phyloP scores from a whole-genome alignment of 1,140 invertebrate species.

The Laodelphax striatellus region DNA sequence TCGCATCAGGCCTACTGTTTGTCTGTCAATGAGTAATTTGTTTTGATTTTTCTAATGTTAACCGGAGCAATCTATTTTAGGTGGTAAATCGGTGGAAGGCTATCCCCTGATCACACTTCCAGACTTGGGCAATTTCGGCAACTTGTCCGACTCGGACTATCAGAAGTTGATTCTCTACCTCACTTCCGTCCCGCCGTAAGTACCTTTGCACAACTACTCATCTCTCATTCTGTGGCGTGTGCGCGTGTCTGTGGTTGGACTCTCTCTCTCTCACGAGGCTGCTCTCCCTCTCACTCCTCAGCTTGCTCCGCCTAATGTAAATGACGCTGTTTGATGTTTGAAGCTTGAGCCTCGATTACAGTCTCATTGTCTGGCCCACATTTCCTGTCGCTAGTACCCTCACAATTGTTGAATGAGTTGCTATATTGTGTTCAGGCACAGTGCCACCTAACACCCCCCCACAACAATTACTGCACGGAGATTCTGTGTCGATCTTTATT shows the following conservation, averaged over 20 bases:
- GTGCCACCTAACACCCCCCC: too few species aligned
- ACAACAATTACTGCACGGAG: too few species aligned
- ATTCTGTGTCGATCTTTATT: background rate
- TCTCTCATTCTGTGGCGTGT: background rate
- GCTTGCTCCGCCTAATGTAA: too few species aligned
- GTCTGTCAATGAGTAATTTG: too few species aligned
- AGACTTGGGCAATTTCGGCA: constrained; percentile 76
- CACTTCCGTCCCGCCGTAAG: constrained; percentile 86
- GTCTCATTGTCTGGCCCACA: too few species aligned
- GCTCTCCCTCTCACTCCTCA: too few species aligned
- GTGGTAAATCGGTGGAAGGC: constrained; percentile 80
- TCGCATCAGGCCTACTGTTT: too few species aligned
- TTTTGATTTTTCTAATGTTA: too few species aligned
- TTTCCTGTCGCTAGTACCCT: too few species aligned
- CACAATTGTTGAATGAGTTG: too few species aligned
- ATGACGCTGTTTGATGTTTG: background rate
- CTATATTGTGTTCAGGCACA: too few species aligned
- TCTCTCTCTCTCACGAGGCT: background rate
- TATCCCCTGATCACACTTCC: constrained; percentile 89
- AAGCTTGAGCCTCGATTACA: background rate
- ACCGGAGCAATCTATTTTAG: constrained; percentile 32
- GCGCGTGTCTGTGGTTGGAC: too few species aligned
- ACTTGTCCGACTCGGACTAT: constrained; percentile 75
- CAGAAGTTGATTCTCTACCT: constrained; percentile 85
- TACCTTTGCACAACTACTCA: constrained; percentile 20